Evolutionary conservation across 2,797 vertebrate genomes (phyloP), one percentile per base, ranked within the genome.

Genomic region (Chrysocyon brachyurus): DNA sequence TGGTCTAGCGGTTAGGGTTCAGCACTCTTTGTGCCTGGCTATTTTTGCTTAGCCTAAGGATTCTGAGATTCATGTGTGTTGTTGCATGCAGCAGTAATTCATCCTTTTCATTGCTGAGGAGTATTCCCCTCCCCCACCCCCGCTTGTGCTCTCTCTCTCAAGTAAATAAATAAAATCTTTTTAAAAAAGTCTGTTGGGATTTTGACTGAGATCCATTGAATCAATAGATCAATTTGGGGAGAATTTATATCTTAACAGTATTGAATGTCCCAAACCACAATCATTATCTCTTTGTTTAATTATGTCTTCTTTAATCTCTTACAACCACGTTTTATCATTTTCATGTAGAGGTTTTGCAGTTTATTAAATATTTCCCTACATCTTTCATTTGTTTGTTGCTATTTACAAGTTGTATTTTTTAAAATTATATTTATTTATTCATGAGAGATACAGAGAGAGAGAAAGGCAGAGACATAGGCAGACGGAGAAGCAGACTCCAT

Each of bases 21-120:
- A 46, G 40, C 40, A 8, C 40, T 46, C 40, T 46, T 46, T 46
- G 22, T 85, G 10, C 91, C n/a, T 95, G 36, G 61, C 61, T 85
- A 66, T 96, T 93, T 96, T 83, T 31, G 46, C 64, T 64, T 11
- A n/a, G 72, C 52, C 75, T 81, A 87, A 87, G 87, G 84, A 77
- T 84, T 97, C 96, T 92, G 73, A 96, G 87, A 88, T 87, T 96
- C 49, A 78, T 36, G 21, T 95, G 57, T 78, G 24, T 19, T 94
- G 12, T 77, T 86, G 14, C 31, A 49, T 66, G 8, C 59, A 52
- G 87, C 56, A 87, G 28, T 73, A 73, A 22, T 72, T 92, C 64
- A 81, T 94, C 57, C 4, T 87, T 97, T 92, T 87, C 90, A 66
- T 84, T 90, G 24, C 12, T 81, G 52, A 88, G 33, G 77, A 92